Evolutionary conservation across 1,140 invertebrate genomes (phyloP), one percentile per base, ranked within the genome.

Genomic region (Geopemphigus sp.): DNA sequence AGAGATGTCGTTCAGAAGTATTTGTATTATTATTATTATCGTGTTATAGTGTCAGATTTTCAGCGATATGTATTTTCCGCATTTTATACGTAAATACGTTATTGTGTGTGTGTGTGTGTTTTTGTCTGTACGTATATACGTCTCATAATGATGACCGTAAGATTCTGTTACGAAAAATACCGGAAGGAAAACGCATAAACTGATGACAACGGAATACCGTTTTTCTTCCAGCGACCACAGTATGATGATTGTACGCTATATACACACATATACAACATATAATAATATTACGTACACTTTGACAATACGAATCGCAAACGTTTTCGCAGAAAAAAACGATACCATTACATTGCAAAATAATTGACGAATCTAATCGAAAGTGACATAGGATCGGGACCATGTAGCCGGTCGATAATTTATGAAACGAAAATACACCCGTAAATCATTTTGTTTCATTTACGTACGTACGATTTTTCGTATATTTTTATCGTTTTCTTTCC

Each of bases 101-200:
- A 26, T 47, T 22, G 5, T n/a, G 26, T 26, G 26, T n/a, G n/a
- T n/a, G n/a, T n/a, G n/a, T 39, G 32, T 39, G 8, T 39, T 4
- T 39, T 4, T 39, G 32, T n/a, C n/a, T 39, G 8, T 39, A 39
- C 32, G 8, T 8, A 63, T n/a, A 54, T 19, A 54, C 15, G 32
- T n/a, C 53, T 19, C 24, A 68, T 47, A 8, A 47, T 22, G 24
- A 68, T 47, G 22, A 66, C 32, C 32, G 39, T 45, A 76, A 8
- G 56, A 76, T 57, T 32, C 39, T 45, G 73, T 0, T 39, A 59
- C n/a, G 53, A 24, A 57, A 57, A 57, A 76, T 57, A 45, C 56
- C 73, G 56, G 32, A 76, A 57, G n/a, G 26, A 1, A 76, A 59
- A 59, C n/a, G 66, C 50, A 47, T 8, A 39, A 39, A 59, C 22